phyloP scores from a whole-genome alignment of 2,797 vertebrate genomes.

The Xerus rutilus region DNA sequence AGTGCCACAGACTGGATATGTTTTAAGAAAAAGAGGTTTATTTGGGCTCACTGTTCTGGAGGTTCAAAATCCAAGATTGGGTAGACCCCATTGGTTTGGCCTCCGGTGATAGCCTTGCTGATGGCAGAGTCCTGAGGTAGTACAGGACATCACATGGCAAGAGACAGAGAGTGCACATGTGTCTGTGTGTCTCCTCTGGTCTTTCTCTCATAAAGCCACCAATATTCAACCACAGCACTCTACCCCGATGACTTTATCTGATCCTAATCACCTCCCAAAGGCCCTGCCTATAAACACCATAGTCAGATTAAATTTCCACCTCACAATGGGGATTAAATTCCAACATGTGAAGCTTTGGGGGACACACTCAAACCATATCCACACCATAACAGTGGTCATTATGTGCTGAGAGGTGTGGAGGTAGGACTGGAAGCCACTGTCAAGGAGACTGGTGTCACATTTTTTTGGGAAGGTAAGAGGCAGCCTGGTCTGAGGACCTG shows the following conservation, averaged over 20 bases:
- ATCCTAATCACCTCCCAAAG: background rate
- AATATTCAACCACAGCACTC: background rate
- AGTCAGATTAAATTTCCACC: background rate
- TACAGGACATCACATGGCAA: background rate
- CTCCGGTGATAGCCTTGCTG: background rate
- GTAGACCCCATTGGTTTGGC: background rate
- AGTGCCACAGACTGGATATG: background rate
- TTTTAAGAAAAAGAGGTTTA: background rate
- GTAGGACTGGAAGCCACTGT: background rate
- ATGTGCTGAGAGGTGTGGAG: background rate
- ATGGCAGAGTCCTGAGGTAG: background rate
- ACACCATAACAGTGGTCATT: background rate
- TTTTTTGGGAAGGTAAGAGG: constrained; percentile 17
- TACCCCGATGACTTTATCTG: background rate
- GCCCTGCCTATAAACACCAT: background rate
- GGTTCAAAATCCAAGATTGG: background rate
- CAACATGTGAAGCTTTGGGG: background rate
- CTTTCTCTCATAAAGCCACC: background rate
- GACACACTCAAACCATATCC: background rate
- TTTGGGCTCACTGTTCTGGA: background rate
- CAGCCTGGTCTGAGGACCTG: background rate
- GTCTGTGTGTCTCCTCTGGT: background rate
- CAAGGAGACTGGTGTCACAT: background rate
- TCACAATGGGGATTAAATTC: background rate
- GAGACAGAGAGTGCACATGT: background rate